Evolutionary conservation across 2,888 invertebrate genomes (phyloP).

Genomic region (Monopis laevigella): DNA sequence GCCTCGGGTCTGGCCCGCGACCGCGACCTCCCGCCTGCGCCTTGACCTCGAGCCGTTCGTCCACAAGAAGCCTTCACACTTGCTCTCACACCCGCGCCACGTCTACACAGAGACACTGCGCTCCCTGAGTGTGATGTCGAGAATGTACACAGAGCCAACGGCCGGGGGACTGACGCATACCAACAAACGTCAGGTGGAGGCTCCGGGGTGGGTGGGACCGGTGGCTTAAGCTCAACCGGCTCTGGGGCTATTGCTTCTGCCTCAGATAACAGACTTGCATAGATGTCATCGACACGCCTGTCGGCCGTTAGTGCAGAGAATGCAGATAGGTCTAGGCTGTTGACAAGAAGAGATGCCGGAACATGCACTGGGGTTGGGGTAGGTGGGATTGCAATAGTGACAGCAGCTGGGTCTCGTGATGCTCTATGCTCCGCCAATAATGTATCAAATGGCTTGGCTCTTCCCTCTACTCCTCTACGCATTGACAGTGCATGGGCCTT

Average conservation of each 20-base stretch:
- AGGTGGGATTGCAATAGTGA: conserved; percentile 21
- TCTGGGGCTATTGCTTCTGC: background rate
- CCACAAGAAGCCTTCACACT: conserved; percentile 56
- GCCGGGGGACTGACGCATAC: conserved; percentile 68
- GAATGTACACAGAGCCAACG: conserved; percentile 66
- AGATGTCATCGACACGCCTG: conserved; percentile 52
- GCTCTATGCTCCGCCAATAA: conserved; percentile 78
- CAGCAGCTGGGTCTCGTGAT: conserved; percentile 58
- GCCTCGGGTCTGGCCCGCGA: conserved; percentile 42
- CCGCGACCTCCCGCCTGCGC: conserved; percentile 28
- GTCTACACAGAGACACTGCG: conserved; percentile 61
- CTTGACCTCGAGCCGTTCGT: conserved; percentile 42
- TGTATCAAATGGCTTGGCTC: conserved; percentile 79
- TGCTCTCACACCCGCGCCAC: conserved; percentile 56
- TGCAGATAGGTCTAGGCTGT: conserved; percentile 40
- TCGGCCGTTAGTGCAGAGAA: conserved; percentile 47
- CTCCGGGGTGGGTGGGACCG: conserved; percentile 22
- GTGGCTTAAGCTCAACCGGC: conserved; percentile 12
- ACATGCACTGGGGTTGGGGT: conserved; percentile 22
- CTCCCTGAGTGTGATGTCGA: conserved; percentile 67
- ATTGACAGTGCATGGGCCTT: conserved; percentile 75
- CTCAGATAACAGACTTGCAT: conserved; percentile 31
- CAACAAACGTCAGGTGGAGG: conserved; percentile 50
- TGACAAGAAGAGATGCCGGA: conserved; percentile 47
- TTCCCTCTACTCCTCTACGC: conserved; percentile 74